Conservation (phyloP, 2,888 invertebrate genomes). For the Mythimna vitellina region DNA sequence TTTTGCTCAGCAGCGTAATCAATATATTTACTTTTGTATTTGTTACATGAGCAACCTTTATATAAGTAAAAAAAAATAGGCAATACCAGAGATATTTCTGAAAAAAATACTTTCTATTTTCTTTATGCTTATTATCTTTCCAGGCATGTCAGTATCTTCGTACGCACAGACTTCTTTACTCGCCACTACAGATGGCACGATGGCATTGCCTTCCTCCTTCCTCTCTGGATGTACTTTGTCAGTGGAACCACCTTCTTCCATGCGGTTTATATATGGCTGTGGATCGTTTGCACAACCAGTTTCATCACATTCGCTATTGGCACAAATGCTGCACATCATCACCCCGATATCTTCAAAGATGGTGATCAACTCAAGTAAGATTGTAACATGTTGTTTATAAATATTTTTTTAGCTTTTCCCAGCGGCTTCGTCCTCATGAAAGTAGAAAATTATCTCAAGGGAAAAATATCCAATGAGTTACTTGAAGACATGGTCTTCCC, state of each 20-base stretch:
- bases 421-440: too few relatives aligned
- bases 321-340: conserved; percentile 95
- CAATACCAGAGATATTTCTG: not conserved
- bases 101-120: not conserved
- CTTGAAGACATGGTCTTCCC: too few relatives aligned
- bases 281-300: conserved; percentile 90
- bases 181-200: conserved; percentile 82
- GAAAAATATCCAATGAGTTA: too few relatives aligned
- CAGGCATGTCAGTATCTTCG: conserved; percentile 74
- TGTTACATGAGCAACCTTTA: not conserved
- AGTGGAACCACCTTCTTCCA: conserved; percentile 75
- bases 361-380: conserved; percentile 92
- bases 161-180: conserved; percentile 74
- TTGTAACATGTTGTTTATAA: not conserved
- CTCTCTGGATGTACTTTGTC: conserved; percentile 82
- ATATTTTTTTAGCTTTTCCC: too few relatives aligned
- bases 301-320: conserved; percentile 92
- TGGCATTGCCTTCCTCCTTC: conserved; percentile 78
- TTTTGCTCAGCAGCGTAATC: not conserved
- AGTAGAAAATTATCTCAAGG: too few relatives aligned
- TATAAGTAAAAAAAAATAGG: not conserved
- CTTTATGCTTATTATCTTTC: conserved; percentile 40
- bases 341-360: conserved; percentile 93
- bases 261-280: conserved; percentile 89
- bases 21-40: not conserved